Conservation (phyloP, 2,797 vertebrate species). For the Notamacropus eugenii region DNA sequence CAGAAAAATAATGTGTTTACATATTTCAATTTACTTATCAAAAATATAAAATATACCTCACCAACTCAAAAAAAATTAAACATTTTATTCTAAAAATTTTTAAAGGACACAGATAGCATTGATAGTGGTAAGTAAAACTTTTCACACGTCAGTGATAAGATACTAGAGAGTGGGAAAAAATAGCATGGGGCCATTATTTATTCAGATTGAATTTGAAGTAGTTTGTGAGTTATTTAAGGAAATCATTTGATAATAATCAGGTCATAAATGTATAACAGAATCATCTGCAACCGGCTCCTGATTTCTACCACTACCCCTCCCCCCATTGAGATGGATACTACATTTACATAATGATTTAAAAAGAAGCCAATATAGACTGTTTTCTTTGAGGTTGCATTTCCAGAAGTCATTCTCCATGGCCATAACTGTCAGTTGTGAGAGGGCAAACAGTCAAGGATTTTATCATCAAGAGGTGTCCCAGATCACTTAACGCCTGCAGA, state of each 20-base stretch:
- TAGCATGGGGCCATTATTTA: conserved; percentile 47
- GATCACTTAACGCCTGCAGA: neutral
- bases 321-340: conserved; percentile 35
- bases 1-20: neutral
- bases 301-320: conserved; percentile 1
- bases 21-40: neutral
- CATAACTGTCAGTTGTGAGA: conserved; percentile 8
- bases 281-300: conserved; percentile 35
- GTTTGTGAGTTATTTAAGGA: conserved; percentile 57
- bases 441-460: neutral
- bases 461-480: conserved; percentile 12
- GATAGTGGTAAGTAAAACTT: conserved; percentile 46
- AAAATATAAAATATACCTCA: neutral
- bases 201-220: conserved; percentile 54
- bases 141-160: conserved; percentile 52
- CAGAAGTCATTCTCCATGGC: conserved; percentile 46
- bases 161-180: conserved; percentile 36
- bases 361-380: conserved; percentile 57
- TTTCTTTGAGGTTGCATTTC: conserved; percentile 40
- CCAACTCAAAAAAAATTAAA: neutral
- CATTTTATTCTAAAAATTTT: conserved; percentile 18
- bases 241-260: conserved; percentile 35
- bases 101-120: conserved; percentile 56
- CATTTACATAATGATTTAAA: conserved; percentile 14
- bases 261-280: conserved; percentile 41